A percentile compares a stretch with the other conserved stretches of the same genome.
These are phyloP conservation scores for Cinara cedri DNA, from an alignment of 2,888 invertebrate genomes.

Conservation along the genomic window DNA sequence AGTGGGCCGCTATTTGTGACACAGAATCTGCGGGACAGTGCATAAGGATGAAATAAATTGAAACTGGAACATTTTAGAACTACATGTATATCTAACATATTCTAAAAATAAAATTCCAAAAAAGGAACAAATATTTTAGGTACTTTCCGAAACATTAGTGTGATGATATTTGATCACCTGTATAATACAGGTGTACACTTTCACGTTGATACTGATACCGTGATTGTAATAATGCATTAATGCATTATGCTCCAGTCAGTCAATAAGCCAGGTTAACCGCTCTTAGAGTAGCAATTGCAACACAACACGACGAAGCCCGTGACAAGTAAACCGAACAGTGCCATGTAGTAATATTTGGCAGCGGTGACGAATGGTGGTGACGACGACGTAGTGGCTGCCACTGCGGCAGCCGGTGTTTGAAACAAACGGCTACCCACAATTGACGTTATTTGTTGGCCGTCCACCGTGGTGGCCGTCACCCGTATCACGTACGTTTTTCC, in stretches of 20 bases:
- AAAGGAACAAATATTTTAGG: neutral
- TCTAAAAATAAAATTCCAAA: neutral
- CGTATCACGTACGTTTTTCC: conserved; percentile 77
- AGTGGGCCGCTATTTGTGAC: too few relatives aligned
- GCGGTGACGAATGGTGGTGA: neutral
- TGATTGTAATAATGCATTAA: too few relatives aligned
- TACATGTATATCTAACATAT: too few relatives aligned
- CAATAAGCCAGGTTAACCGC: neutral
- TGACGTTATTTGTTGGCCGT: conserved; percentile 67
- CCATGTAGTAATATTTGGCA: conserved; percentile 36
- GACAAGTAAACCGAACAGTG: conserved; percentile 3
- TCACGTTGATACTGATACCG: neutral
- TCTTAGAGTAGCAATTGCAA: neutral
- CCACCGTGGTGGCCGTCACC: conserved; percentile 71
- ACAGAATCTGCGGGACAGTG: too few relatives aligned
- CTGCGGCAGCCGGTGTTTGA: conserved; percentile 1
- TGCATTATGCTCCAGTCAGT: neutral
- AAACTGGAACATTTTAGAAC: too few relatives aligned
- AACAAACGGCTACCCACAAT: conserved; percentile 63
- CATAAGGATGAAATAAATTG: too few relatives aligned
- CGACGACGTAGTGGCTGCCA: neutral
- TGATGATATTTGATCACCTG: neutral
- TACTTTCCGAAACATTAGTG: neutral
- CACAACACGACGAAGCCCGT: conserved; percentile 25
- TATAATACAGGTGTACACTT: neutral